Evolutionary conservation across 2,888 invertebrate genomes (phyloP), one percentile per base, ranked within the genome.

Genomic region (Eupithecia dodoneata): DNA sequence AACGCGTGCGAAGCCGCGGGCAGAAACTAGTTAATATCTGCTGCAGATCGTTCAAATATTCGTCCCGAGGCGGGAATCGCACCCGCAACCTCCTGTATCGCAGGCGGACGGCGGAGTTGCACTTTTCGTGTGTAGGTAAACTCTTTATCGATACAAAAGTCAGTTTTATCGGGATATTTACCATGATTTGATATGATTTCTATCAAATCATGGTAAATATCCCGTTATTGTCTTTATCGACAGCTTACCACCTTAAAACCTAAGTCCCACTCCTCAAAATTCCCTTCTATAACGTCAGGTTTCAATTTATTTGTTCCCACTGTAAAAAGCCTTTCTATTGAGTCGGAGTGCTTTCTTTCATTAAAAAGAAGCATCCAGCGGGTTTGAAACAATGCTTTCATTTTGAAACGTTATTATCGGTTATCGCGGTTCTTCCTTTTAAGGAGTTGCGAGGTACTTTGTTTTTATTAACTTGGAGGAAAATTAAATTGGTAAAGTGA

Each of bases 281-380:
- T 69, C 9, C 66, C 13, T 42, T 66, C 44, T 69, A 3, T 9
- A 69, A 44, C 9, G 10, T 44, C 7, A 42, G 45, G 45, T 18
- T 42, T 10, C n/a, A 69, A 69, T 69, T 44, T 45, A 45, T 69
- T 69, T 69, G n/a, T 45, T 44, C 42, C 55, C 55, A 59, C n/a
- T 44, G n/a, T 44, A 52, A 9, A 67, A 72, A 72, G 41, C 55
- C 52, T n/a, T 52, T 72, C n/a, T n/a, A 59, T 44, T 59, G 59
- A 72, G 55, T 42, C 59, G 42, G 12, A 72, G 71, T 52, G 55
- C 71, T 72, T 72, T 55, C 71, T 71, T 71, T 59, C 71, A 72
- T 72, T 52, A 42, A 10, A 67, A 44, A 69, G 42, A 72, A 59
- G 59, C 52, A 72, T 72, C 42, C 52, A 71, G 44, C 52, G 15